These are phyloP conservation scores for Hafferia zeledoni DNA, from an alignment of 2,797 vertebrate genomes.

Conservation along the genomic window DNA sequence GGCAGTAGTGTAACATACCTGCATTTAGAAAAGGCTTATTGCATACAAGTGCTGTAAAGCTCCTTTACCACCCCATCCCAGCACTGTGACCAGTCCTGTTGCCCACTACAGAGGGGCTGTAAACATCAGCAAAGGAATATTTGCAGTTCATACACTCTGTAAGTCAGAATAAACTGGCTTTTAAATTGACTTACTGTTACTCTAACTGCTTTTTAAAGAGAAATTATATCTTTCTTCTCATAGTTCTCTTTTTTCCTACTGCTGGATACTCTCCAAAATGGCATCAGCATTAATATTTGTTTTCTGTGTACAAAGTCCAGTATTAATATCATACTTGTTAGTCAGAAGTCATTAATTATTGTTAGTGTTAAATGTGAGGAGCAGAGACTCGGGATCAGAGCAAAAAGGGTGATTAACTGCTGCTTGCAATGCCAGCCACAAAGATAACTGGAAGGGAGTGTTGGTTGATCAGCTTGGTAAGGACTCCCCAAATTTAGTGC, in stretches of 20 bases:
- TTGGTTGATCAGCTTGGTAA: neutral
- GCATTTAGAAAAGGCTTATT: slow-evolving; percentile 13
- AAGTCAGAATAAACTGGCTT: slow-evolving; percentile 1
- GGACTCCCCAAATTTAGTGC: neutral
- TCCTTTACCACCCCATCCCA: neutral
- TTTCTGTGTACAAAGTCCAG: neutral
- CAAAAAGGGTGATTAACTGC: neutral
- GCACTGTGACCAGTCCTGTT: neutral
- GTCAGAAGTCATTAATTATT: neutral
- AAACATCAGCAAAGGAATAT: neutral
- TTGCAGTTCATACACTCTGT: neutral
- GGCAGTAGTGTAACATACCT: neutral
- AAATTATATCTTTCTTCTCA: neutral
- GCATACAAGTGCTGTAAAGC: neutral
- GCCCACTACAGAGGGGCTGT: neutral
- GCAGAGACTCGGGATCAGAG: neutral
- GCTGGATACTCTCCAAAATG: neutral
- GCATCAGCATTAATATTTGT: neutral
- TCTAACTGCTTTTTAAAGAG: neutral
- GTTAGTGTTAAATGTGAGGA: neutral
- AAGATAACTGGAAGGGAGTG: neutral
- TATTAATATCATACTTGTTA: neutral
- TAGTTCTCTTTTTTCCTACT: neutral
- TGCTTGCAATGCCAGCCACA: neutral
- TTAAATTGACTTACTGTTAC: neutral